Base-by-base conservation (phyloP, 2,113 vertebrate genomes). In the Amphilophus citrinellus region DNA sequence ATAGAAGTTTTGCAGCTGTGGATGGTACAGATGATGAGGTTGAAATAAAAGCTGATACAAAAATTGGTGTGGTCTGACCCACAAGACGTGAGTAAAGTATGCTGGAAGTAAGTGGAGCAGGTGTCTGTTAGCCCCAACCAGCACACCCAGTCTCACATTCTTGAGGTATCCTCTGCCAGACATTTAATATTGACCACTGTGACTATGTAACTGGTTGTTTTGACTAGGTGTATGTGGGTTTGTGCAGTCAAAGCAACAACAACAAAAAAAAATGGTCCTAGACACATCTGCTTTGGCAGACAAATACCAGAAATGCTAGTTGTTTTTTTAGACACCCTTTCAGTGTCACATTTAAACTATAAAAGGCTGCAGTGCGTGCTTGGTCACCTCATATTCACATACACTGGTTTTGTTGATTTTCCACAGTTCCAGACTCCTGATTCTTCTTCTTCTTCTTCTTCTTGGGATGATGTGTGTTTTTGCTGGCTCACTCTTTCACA, bases 401-500 rank as follows among this genome's bases (percentile, higher is more conserved):
- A 20, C 30, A 53, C 17, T 30, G 44, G 47, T 17, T 53, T 50
- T 27, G 22, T 50, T 50, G 42, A 71, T 73, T 71, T 71, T 53
- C 66, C 66, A 50, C 24, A 8, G 9, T 20, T 71, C 44, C 44
- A 71, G 17, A 53, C 27, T 73, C 44, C 66, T 53, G 44, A 73
- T 71, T 30, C 27, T 27, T 2, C 27, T 27, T 27, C 24, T 0
- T 50, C n/a, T n/a, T n/a, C 42, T 1, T 20, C 44, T 71, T 50
- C 66, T 27, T 44, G 3, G 17, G 44, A 11, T 53, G 15, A 53
- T 73, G 24, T 27, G 32, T 73, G 47, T 73, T 73, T 73, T 73
- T 20, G 6, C 17, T 73, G 68, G 68, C 68, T 73, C 68, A 14
- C 68, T 73, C 47, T 24, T 56, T 73, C 68, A 73, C 27, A 73